Evolutionary conservation across 2,797 vertebrate genomes (phyloP).

Genomic region (Miichthys miiuy): DNA sequence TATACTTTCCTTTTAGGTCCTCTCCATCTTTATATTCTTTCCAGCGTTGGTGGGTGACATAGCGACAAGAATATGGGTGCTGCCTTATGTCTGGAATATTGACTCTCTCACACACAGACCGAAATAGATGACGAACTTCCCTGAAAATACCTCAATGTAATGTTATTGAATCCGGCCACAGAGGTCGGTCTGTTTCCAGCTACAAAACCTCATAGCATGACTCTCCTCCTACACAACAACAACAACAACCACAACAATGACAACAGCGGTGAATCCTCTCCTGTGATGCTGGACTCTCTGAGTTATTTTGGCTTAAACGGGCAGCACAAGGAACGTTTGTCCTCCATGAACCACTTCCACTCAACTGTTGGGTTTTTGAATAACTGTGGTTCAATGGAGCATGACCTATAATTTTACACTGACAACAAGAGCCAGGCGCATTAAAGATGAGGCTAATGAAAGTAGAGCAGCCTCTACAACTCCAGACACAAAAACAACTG

Average conservation of each 20-base stretch:
- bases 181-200: slow-evolving; percentile 48
- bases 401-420: slow-evolving; percentile 23
- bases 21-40: neutral
- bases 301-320: slow-evolving; percentile 1
- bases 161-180: slow-evolving; percentile 44
- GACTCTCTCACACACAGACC: slow-evolving; percentile 44
- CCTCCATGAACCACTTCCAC: slow-evolving; percentile 23
- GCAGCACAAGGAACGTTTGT: neutral
- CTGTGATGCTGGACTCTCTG: slow-evolving; percentile 17
- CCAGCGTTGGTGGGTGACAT: slow-evolving; percentile 38
- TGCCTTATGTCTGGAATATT: slow-evolving; percentile 49
- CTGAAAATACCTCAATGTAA: slow-evolving; percentile 53
- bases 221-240: slow-evolving; percentile 38
- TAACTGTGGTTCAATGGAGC: slow-evolving; percentile 40
- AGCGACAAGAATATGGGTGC: slow-evolving; percentile 58
- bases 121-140: slow-evolving; percentile 49
- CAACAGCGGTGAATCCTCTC: slow-evolving; percentile 25
- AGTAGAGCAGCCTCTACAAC: slow-evolving; percentile 12
- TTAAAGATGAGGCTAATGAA: slow-evolving; percentile 26
- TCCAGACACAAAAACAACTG: slow-evolving; percentile 33
- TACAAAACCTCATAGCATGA: slow-evolving; percentile 64
- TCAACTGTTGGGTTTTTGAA: slow-evolving; percentile 8
- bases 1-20: slow-evolving; percentile 12
- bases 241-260: slow-evolving; percentile 41
- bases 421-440: slow-evolving; percentile 15